Conservation (phyloP, 2,113 vertebrate species). For the Tringa solitaria region DNA sequence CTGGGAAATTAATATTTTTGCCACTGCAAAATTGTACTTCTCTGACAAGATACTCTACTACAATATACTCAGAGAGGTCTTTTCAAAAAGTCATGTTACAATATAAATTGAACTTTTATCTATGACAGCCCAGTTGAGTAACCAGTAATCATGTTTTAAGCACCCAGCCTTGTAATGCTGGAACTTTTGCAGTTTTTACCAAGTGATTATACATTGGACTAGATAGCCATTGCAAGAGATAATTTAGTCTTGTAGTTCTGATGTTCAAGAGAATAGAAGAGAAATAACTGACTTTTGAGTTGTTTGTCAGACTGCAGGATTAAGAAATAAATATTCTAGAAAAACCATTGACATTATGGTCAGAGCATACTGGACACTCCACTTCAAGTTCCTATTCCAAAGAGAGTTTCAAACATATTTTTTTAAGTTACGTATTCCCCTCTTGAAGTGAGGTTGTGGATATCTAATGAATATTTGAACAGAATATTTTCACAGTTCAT, state of each 20-base stretch:
- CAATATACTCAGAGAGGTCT: not conserved
- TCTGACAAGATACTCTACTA: not conserved
- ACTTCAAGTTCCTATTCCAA: not conserved
- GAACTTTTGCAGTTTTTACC: not conserved
- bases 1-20: not conserved
- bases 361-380: not conserved
- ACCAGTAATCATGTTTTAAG: not conserved
- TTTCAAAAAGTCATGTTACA: not conserved
- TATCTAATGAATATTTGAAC: not conserved
- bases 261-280: not conserved
- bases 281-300: not conserved
- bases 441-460: not conserved
- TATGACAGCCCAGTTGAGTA: not conserved
- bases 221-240: not conserved
- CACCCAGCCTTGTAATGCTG: not conserved
- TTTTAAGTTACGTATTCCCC: not conserved
- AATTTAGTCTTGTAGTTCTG: not conserved
- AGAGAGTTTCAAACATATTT: not conserved
- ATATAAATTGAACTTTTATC: not conserved
- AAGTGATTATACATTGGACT: not conserved
- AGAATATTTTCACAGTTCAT: not conserved
- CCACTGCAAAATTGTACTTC: rapidly evolving
- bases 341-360: not conserved
- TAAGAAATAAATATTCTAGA: not conserved
- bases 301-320: not conserved